phyloP scores from a whole-genome alignment of 2,888 invertebrate genomes.

The Tipula lateralis region DNA sequence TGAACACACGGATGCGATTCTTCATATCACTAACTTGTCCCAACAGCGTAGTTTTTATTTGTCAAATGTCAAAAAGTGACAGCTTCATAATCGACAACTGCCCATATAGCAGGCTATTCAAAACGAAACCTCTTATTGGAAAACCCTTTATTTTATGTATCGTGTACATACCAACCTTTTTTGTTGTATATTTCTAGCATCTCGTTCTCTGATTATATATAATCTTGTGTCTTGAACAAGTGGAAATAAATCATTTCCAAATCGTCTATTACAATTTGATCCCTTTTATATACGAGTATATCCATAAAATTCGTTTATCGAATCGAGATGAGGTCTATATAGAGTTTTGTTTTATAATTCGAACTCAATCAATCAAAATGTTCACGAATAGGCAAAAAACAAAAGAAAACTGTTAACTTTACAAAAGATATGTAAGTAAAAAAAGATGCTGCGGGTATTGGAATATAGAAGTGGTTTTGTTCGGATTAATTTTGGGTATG shows the following conservation, averaged over 20 bases:
- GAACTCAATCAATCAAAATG: slow-evolving; percentile 19
- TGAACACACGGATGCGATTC: no score
- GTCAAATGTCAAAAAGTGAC: no score
- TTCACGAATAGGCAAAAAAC: background rate
- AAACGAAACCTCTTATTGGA: no score
- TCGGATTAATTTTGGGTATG: background rate
- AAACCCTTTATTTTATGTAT: no score
- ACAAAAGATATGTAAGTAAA: background rate
- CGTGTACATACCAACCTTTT: background rate
- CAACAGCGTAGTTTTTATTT: no score
- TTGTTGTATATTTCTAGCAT: background rate
- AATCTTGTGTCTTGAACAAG: background rate
- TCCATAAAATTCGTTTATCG: background rate
- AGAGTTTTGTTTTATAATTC: background rate
- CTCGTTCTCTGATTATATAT: background rate
- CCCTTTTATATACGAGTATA: background rate
- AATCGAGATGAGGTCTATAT: background rate
- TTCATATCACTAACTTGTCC: no score
- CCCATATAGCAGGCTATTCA: no score
- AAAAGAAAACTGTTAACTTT: background rate
- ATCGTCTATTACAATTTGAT: slow-evolving; percentile 9
- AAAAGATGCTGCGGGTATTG: slow-evolving; percentile 15
- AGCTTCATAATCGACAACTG: no score
- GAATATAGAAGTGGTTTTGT: background rate
- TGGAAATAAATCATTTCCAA: slow-evolving; percentile 6